Evolutionary conservation across 2,113 vertebrate genomes (phyloP), one percentile per base, ranked within the genome.

Genomic region (Gobiocypris rarus): DNA sequence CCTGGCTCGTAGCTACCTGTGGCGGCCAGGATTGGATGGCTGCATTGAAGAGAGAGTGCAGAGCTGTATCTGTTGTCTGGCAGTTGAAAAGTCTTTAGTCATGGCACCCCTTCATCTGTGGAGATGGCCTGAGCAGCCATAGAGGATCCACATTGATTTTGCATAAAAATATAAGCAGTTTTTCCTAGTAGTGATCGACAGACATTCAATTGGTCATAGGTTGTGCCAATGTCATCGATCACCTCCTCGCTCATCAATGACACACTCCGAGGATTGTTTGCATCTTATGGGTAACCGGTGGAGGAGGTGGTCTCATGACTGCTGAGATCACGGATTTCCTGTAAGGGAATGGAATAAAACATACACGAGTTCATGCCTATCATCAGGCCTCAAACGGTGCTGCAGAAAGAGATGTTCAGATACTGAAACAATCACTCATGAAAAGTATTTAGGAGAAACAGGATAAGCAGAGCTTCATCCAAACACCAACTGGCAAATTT

Each of bases 191-290:
- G 13, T 75, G 5, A 75, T 19, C 1, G 71, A 52, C 15, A 52
- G 13, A 3, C 15, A 75, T 52, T 26, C 56, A 45, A 50, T 8
- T 50, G 71, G 24, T 50, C 28, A 15, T 45, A 52, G 13, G 14
- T 74, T 2, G 13, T 48, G 6, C 71, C 45, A 0, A 74, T 28
- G 71, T 79, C 34, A 22, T 63, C 56, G 28, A 59, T 61, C 63
- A 67, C 74, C 14, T 38, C 67, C 17, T 61, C 31, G 71, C 83
- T 81, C 22, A 76, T 78, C 8, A 61, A 9, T 69, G 67, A 56
- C 22, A 34, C 48, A 19, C n/a, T 73, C 1, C 2, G 31, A 15
- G 38, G 9, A 9, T 15, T 82, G 34, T 56, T 82, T 56, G 26
- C 15, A 83, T 10, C 52, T 61, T 19, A 58, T 58, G 63, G n/a